Base-by-base conservation (phyloP, 1,140 invertebrate genomes). In the Prorops nasuta region DNA sequence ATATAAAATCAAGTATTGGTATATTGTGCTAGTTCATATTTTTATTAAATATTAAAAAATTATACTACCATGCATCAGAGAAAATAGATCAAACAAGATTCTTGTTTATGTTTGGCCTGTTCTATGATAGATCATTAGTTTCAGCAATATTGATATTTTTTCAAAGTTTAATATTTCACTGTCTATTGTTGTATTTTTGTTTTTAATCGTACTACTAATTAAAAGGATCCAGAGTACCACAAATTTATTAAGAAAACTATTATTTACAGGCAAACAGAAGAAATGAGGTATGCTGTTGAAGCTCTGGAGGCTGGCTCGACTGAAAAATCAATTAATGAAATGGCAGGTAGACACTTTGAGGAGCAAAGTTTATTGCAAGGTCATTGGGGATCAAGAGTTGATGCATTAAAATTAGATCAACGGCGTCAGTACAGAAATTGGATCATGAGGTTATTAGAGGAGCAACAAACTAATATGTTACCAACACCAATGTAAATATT, bases 291-390 rank as follows among this genome's bases (percentile, higher is more conserved):
- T 49, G 86, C 90, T 19, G 79, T 93, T 34, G 76, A 84, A 56
- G 77, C 82, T 51, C 64, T 89, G 52, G 74, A 84, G 69, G 66
- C 76, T n/a, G 79, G 79, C 12, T 84, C 82, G 8, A 87, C 84
- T 1, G 89, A 92, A 73, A 84, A 84, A 51, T 85, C 91, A 50
- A 88, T 92, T 36, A 92, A 90, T 68, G 75, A 82, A 18, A 78
- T 92, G 55, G 87, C 88, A 1, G 81, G 81, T n/a, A 72, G 80
- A 48, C 89, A 92, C 63, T 86, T 91, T 72, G 88, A 91, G 65
- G 85, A 89, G 54, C 85, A 86, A 56, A 86, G 87, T 66, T 68
- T 91, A 60, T 74, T 87, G n/a, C 82, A 86, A 43, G 87, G 86
- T 15, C 81, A 86, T 38, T 91, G 89, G 89, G 85, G 85, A 45